Percentiles rank a stretch among this genome's conserved stretches.
These are phyloP conservation scores for Thalassaphorura encarpata DNA, from an alignment of 1,140 invertebrate genomes.

Conservation along the genomic window DNA sequence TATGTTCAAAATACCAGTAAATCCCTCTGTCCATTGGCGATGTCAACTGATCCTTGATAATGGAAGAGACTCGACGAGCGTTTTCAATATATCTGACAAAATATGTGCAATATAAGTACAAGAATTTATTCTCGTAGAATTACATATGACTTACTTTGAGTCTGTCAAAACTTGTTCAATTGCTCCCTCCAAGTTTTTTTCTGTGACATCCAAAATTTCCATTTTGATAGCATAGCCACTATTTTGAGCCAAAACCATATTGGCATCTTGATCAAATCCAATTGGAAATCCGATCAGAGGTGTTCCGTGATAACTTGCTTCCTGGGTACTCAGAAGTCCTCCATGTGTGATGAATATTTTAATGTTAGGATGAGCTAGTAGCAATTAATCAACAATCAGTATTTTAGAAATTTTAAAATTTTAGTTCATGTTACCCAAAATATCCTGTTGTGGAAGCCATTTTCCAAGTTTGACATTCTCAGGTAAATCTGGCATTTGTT, in stretches of 20 bases:
- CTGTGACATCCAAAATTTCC: conserved; percentile 9
- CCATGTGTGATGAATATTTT: conserved; percentile 55
- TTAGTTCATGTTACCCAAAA: no score
- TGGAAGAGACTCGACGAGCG: not conserved
- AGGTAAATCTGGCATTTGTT: not conserved
- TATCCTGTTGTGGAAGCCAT: no score
- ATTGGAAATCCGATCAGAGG: conserved; percentile 52
- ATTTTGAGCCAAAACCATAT: conserved; percentile 33
- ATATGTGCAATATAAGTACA: not conserved
- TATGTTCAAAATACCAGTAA: not conserved
- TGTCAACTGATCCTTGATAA: not conserved
- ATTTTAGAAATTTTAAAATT: no score
- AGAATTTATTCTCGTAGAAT: not conserved
- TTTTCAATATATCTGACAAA: not conserved
- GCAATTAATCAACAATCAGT: no score
- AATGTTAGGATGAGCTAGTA: no score
- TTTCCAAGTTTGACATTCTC: not conserved
- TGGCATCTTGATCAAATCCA: conserved; percentile 47
- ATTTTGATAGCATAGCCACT: conserved; percentile 8
- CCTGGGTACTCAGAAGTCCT: conserved; percentile 48
- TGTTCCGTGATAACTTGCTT: conserved; percentile 46
- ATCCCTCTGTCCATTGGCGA: not conserved
- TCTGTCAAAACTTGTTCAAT: not conserved
- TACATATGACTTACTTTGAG: conserved; percentile 1
- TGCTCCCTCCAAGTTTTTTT: not conserved